Conservation (phyloP, 2,888 invertebrate genomes). For the Chaitophorus viminalis region DNA sequence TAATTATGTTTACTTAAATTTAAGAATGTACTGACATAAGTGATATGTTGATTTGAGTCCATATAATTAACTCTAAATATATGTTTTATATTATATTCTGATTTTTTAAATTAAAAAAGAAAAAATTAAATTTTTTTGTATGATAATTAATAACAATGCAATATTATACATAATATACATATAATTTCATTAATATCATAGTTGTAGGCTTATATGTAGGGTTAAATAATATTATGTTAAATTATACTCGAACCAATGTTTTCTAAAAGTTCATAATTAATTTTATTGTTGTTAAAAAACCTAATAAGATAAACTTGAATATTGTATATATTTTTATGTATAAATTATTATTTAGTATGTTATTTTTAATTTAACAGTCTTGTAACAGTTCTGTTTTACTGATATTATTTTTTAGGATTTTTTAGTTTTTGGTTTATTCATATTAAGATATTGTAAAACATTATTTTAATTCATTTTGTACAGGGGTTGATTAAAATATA, state of each 20-base stretch:
- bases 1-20: constrained; percentile 28
- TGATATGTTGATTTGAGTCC: constrained; percentile 22
- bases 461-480: constrained; percentile 8
- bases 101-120: background rate
- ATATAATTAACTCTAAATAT: background rate
- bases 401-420: constrained; percentile 1
- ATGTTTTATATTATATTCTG: constrained; percentile 20
- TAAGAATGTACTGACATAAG: constrained; percentile 43
- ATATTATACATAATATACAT: background rate
- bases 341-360: constrained; percentile 15
- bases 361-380: constrained; percentile 13
- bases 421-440: background rate
- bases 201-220: background rate
- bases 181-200: background rate
- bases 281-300: constrained; percentile 7
- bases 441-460: background rate
- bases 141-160: no score
- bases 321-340: constrained; percentile 40
- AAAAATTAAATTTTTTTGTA: background rate
- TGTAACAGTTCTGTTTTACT: background rate
- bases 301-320: background rate
- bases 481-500: constrained; percentile 24
- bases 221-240: background rate
- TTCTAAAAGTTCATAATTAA: background rate
- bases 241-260: background rate